Conservation (phyloP, 2,888 invertebrate genomes). For the Morinoia aosen region DNA sequence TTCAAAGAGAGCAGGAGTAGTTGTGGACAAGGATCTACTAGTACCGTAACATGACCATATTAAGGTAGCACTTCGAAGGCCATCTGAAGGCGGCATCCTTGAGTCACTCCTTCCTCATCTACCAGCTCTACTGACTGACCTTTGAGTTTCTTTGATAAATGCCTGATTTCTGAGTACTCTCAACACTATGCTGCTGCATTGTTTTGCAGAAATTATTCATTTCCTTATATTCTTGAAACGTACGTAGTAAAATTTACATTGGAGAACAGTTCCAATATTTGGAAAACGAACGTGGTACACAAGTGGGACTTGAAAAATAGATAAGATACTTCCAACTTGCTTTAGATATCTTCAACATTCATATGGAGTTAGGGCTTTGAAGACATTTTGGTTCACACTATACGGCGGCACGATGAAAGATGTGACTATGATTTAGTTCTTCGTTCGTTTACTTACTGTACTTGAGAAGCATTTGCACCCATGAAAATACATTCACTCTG, state of each 20-base stretch:
- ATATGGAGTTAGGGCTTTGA: background rate
- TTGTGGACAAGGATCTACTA: background rate
- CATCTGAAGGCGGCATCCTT: background rate
- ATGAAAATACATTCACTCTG: background rate
- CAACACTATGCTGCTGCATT: background rate
- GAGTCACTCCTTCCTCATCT: background rate
- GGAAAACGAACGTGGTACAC: background rate
- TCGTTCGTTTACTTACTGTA: background rate
- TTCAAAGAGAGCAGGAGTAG: background rate
- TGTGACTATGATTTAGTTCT: background rate
- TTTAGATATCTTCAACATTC: background rate
- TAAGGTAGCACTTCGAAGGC: background rate
- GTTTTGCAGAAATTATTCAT: too few relatives aligned
- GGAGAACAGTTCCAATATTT: background rate
- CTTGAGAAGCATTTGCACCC: background rate
- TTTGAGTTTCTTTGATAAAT: background rate
- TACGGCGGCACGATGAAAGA: background rate
- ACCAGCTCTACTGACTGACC: background rate
- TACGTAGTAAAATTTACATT: background rate
- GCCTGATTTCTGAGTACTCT: background rate
- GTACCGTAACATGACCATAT: background rate
- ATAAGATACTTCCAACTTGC: background rate
- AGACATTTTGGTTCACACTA: background rate
- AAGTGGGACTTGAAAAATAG: background rate
- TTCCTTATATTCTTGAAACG: too few relatives aligned